phyloP scores from a whole-genome alignment of 2,797 vertebrate genomes.

The Falco rusticolus region DNA sequence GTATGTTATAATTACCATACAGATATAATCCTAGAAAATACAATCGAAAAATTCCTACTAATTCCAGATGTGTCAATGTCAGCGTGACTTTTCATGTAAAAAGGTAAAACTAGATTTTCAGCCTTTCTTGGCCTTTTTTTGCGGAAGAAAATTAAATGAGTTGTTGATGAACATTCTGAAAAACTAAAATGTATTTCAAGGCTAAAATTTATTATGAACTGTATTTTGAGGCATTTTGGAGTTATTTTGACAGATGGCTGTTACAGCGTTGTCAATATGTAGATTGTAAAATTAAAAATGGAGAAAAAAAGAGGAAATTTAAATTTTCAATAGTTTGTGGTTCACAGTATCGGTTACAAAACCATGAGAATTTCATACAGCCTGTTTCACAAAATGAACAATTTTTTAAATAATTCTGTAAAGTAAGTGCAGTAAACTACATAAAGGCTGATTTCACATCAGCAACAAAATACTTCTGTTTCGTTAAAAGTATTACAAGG shows the following conservation, averaged over 20 bases:
- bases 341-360: neutral
- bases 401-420: neutral
- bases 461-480: neutral
- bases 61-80: neutral
- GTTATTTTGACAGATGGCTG: neutral
- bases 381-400: neutral
- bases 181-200: neutral
- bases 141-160: neutral
- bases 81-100: neutral
- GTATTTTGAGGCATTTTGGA: neutral
- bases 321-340: neutral
- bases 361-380: neutral
- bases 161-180: neutral
- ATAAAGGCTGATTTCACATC: neutral
- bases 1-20: neutral
- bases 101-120: neutral
- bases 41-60: neutral
- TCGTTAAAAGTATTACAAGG: neutral
- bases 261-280: neutral
- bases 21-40: neutral
- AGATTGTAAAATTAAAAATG: neutral
- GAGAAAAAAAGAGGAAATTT: fast-evolving
- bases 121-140: neutral
- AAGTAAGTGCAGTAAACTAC: neutral
- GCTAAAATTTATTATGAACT: neutral